Evolutionary conservation across 2,888 invertebrate genomes (phyloP), one percentile per base, ranked within the genome.

Genomic region (Portevinia maculata): DNA sequence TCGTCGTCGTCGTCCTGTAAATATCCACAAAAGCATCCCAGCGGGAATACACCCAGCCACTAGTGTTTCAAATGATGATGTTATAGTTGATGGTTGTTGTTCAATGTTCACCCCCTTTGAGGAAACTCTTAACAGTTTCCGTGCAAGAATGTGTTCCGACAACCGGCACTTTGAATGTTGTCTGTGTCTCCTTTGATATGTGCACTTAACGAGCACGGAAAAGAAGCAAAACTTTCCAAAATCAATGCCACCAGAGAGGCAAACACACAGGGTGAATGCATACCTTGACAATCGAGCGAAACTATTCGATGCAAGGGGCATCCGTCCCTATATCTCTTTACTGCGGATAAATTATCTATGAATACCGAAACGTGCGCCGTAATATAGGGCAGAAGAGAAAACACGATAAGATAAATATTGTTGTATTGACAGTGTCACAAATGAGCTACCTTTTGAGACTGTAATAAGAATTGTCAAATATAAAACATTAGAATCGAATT

Each of bases 371-470:
- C 59, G 67, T 34, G 34, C 44, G 37, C 52, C 9, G 9, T 37
- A 39, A 34, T 50, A 9, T 17, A 59, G 52, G 17, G n/a, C n/a
- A 46, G 21, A 7, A 41, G 9, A 37, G 11, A 8, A 41, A 60
- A 46, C 53, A 21, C 5, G 28, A 32, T 24, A 24, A 37, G 44
- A 53, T 67, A 60, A 53, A 60, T 46, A 60, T 73, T 59, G 8
- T 46, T 73, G 24, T 67, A 59, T 79, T 79, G 79, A 79, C 79
- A 74, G 55, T 60, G 39, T 62, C 60, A 28, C 55, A 69, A 74
- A 79, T 74, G 74, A 79, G 55, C 34, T 50, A 55, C 41, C 52
- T 62, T 55, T 79, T 67, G 55, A 53, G 37, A 48, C 11, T 44
- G 32, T 9, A 19, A 34, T 52, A 13, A 30, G 48, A 41, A 52